Base-by-base conservation (phyloP, 1,140 invertebrate genomes). In the Druon quercuslanigerum region DNA sequence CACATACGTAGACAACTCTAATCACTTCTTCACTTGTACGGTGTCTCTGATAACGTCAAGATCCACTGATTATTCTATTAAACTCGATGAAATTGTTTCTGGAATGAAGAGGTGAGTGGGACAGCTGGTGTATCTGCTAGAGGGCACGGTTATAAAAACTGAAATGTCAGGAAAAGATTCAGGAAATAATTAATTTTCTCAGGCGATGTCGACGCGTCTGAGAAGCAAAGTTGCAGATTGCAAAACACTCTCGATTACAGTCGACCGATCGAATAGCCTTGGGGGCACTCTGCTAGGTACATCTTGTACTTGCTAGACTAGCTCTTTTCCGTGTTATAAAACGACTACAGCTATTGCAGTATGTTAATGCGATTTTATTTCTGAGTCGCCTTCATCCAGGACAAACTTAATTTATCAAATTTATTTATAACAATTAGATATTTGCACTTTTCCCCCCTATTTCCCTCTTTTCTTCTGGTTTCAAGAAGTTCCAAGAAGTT, bases 141-240 rank as follows among this genome's bases (percentile, higher is more conserved):
- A 56, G 54, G 54, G 54, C 54, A 19, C 40, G 40, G 7, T 8
- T 1, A 19, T 9, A 19, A 56, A 56, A 56, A 56, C 54, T 56
- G 54, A 56, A 56, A 56, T 56, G 54, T 56, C 54, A 19, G 54
- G 54, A 56, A 56, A 56, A 56, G 54, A 56, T n/a, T 56, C 54
- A 56, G 54, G 54, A 56, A 56, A 56, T 19, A 56, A 56, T 56
- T 56, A 56, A 56, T 56, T 56, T 20, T 56, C 54, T 56, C 54
- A 56, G 16, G 0, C 17, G 5, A 19, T 46, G 40, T 17, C 54
- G 54, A n/a, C 54, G 54, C 54, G 54, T 56, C 54, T 19, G 54
- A 56, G 54, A 56, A 56, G 40, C 40, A 46, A 46, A 46, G 54
- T 56, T 56, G 54, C 54, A 56, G 54, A 56, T 56, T 56, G 54